A percentile compares a stretch with the other conserved stretches of the same genome.
phyloP scores from a whole-genome alignment of 2,888 invertebrate species.

The Drosophila putrida region DNA sequence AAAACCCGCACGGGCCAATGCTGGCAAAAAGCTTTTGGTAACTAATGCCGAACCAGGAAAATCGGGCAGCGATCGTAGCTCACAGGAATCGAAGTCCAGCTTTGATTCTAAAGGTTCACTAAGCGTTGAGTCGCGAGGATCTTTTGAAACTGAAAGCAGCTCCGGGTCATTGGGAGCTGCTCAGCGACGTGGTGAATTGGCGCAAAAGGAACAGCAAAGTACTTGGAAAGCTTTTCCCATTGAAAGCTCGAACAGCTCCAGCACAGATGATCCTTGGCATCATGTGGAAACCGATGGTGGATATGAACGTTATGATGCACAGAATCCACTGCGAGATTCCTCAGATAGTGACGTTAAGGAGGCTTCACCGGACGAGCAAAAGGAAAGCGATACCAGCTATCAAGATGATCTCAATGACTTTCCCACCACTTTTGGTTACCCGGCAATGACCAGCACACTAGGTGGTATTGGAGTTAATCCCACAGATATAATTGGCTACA shows the following conservation, averaged over 20 bases:
- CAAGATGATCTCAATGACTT: slow-evolving; percentile 92
- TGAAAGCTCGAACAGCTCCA: slow-evolving; percentile 94
- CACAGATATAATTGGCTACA: slow-evolving; percentile 90
- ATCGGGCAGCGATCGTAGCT: slow-evolving; percentile 84
- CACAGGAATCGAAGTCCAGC: slow-evolving; percentile 87
- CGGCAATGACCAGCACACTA: slow-evolving; percentile 86
- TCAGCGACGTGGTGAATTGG: slow-evolving; percentile 88
- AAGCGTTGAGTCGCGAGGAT: slow-evolving; percentile 90
- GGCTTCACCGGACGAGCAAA: slow-evolving; percentile 87
- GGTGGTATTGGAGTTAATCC: slow-evolving; percentile 87
- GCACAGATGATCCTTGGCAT: slow-evolving; percentile 93
- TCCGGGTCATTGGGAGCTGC: slow-evolving; percentile 91
- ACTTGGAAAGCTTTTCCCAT: slow-evolving; percentile 94
- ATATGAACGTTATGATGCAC: slow-evolving; percentile 87
- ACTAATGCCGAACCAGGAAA: slow-evolving; percentile 85
- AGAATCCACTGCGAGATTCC: slow-evolving; percentile 82
- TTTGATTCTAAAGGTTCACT: slow-evolving; percentile 88
- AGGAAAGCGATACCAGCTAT: slow-evolving; percentile 88
- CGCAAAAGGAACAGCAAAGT: slow-evolving; percentile 89
- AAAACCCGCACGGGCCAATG: slow-evolving; percentile 79
- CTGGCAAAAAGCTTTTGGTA: slow-evolving; percentile 84
- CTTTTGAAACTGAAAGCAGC: slow-evolving; percentile 91
- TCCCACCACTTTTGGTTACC: slow-evolving; percentile 91
- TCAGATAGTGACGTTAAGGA: slow-evolving; percentile 85
- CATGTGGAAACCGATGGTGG: slow-evolving; percentile 90